Base-by-base conservation (phyloP, 2,888 invertebrate species). In the Minunthozetes semirufus region DNA sequence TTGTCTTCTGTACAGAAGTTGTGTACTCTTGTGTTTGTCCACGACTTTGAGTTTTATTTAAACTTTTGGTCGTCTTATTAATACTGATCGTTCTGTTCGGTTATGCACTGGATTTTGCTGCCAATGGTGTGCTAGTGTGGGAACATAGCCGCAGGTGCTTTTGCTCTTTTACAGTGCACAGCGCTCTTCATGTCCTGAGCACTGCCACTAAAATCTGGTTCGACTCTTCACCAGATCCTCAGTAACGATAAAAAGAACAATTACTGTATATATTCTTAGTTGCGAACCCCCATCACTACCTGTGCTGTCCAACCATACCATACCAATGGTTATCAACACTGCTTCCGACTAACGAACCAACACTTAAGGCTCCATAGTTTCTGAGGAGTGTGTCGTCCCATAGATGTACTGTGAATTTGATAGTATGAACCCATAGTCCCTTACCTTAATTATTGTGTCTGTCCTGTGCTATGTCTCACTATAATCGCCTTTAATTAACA, bases 181-280 rank as follows among this genome's bases (percentile, higher is more conserved):
- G 1, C 11, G 42, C 19, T 38, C 6, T 22, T 56, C 27, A 59
- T 29, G 59, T 59, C 27, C 59, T 59, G 2, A 50, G 59, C 22
- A 22, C 17, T 29, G 59, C 59, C 17, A 59, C 59, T 59, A 59
- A 66, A 38, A 19, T 38, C 38, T 38, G 19, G 38, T 66, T 72
- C 56, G 56, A 22, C 56, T 56, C n/a, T 66, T 72, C 25, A 25
- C 22, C 53, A 11, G 50, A 59, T 73, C 25, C 61, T 27, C 11
- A 19, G 66, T 17, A 61, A 70, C 42, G 72, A 72, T 53, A 33
- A 53, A 50, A 50, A 50, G 72, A 72, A 72, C 72, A 50, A 72
- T 15, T 53, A 72, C 72, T 33, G 33, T 6, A 50, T 50, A 56
- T 25, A 22, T 56, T 22, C 19, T 22, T 25, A 56, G 22, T 25